Percentiles rank a stretch among this genome's conserved stretches.
These are phyloP conservation scores for Zootoca vivipara DNA, from an alignment of 2,113 vertebrate species.

Conservation along the genomic window DNA sequence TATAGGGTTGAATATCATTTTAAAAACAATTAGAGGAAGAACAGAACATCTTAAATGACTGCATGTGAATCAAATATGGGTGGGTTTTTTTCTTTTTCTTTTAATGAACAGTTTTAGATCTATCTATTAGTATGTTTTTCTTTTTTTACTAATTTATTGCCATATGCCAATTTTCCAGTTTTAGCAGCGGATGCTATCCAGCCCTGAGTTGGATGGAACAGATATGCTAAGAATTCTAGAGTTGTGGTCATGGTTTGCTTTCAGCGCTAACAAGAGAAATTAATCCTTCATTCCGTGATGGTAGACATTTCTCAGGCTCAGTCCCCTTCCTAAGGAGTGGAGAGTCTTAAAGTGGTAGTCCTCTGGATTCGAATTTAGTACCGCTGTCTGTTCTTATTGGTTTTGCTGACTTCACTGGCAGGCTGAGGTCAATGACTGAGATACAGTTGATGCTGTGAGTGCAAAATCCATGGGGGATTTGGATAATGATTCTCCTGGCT, in stretches of 20 bases:
- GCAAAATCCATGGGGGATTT: not conserved
- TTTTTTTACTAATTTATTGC: no score
- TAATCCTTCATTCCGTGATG: not conserved
- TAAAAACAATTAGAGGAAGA: not conserved
- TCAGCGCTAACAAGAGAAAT: not conserved
- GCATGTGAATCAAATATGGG: not conserved
- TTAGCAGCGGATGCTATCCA: not conserved
- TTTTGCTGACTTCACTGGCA: not conserved
- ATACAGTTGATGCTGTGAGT: not conserved
- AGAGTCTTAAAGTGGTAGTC: not conserved
- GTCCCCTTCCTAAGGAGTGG: not conserved
- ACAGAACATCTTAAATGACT: not conserved
- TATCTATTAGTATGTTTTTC: no score
- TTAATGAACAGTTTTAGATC: not conserved
- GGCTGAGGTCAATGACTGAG: not conserved
- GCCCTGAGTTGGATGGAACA: no score
- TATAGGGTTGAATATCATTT: not conserved
- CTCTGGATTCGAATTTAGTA: not conserved
- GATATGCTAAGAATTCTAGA: no score
- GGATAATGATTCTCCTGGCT: not conserved
- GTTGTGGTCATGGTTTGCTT: not conserved
- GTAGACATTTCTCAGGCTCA: not conserved
- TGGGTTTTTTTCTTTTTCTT: no score
- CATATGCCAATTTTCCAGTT: not conserved
- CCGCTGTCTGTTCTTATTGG: not conserved